phyloP scores from a whole-genome alignment of 2,888 invertebrate species.

The Pachymerium ferrugineum region DNA sequence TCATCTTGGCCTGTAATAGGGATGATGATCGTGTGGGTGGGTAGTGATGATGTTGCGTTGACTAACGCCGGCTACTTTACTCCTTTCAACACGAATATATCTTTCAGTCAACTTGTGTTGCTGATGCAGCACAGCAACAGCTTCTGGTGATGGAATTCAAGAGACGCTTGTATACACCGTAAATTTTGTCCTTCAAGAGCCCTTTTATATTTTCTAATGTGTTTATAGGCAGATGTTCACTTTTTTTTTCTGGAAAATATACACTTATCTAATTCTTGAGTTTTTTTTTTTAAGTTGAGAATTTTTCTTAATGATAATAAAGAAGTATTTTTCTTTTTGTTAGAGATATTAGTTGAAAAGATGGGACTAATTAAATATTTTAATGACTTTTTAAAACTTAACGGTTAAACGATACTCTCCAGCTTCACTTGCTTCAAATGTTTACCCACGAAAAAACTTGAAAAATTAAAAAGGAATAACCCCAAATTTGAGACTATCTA shows the following conservation, averaged over 20 bases:
- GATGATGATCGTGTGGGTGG: background rate
- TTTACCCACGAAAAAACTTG: too few relatives aligned
- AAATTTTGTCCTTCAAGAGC: background rate
- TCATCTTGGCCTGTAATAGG: background rate
- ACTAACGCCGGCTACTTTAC: constrained; percentile 4
- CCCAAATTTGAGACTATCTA: too few relatives aligned
- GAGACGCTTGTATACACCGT: too few relatives aligned
- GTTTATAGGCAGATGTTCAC: background rate
- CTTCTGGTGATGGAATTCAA: background rate
- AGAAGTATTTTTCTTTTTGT: too few relatives aligned
- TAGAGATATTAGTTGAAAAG: too few relatives aligned
- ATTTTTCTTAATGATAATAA: too few relatives aligned
- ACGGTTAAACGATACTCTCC: too few relatives aligned
- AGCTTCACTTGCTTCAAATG: too few relatives aligned
- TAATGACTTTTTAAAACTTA: too few relatives aligned
- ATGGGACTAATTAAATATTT: too few relatives aligned
- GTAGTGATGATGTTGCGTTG: background rate
- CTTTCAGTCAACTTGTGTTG: background rate
- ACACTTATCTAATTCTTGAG: background rate
- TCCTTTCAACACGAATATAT: constrained; percentile 9
- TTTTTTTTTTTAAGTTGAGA: too few relatives aligned
- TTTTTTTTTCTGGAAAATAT: background rate
- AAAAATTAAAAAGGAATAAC: too few relatives aligned
- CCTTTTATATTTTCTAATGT: constrained; percentile 7
- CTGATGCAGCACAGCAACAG: constrained; percentile 3